These are phyloP conservation scores for Hippopotamus amphibius DNA, from an alignment of 2,113 vertebrate species.

Conservation along the genomic window DNA sequence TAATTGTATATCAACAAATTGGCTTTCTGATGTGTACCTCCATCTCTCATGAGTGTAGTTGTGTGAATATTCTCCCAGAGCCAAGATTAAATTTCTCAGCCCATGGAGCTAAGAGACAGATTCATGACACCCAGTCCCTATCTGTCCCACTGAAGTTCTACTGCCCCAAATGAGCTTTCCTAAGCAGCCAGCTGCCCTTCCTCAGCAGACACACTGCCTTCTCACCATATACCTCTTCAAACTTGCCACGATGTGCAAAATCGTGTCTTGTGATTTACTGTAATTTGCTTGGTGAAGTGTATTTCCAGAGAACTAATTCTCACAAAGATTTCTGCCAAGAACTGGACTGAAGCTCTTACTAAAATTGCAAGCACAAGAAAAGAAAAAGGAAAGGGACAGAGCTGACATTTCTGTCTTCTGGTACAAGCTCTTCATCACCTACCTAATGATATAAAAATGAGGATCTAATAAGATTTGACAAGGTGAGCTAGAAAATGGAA, in stretches of 20 bases:
- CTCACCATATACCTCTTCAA: neutral
- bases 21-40: neutral
- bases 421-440: neutral
- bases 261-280: neutral
- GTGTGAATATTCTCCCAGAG: neutral
- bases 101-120: neutral
- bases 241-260: neutral
- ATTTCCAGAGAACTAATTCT: conserved; percentile 5
- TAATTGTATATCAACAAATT: neutral
- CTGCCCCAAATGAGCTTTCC: neutral
- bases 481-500: neutral
- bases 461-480: neutral
- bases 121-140: neutral
- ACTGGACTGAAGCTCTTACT: neutral
- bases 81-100: neutral
- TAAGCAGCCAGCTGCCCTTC: neutral
- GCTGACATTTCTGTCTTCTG: neutral
- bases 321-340: conserved; percentile 41
- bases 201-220: neutral
- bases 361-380: neutral
- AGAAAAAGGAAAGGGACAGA: neutral
- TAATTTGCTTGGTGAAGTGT: neutral
- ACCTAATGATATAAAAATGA: neutral
- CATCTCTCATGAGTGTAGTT: neutral
- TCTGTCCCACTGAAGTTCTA: neutral